Evolutionary conservation across 2,113 vertebrate genomes (phyloP), one percentile per base, ranked within the genome.

Genomic region (Cebidichthys violaceus): DNA sequence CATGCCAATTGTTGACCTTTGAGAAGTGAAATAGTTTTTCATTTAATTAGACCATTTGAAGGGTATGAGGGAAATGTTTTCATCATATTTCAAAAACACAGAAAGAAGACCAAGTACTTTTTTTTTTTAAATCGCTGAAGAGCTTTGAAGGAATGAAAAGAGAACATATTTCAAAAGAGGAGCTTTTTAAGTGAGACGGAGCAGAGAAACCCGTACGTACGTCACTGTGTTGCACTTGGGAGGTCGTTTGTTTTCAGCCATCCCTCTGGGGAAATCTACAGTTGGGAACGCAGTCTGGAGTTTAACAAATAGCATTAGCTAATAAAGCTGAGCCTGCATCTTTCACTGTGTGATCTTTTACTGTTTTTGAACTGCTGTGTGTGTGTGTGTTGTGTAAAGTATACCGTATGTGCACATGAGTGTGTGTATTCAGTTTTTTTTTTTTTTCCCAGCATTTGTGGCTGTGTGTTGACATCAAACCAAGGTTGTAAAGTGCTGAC

Each of bases 281-380:
- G 80, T 81, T 88, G 66, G 75, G 31, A 60, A 89, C 75, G 13
- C 31, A 70, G 72, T 85, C 72, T 69, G 33, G 79, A 88, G 76
- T 76, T 91, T 83, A 79, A 88, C 86, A 90, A 93, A 94, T 73
- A 83, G 78, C 83, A 88, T 91, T 89, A 81, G 79, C 81, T 83
- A 84, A 92, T 86, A 94, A 85, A 83, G 91, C 84, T 91, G 90
- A 94, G 78, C 74, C 68, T 75, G 88, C 89, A 84, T 82, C 66
- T 89, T 87, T 90, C 64, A 90, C 75, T 74, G 71, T 83, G 54
- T 6, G n/a, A 72, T 73, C n/a, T 70, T 83, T 15, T 31, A 75
- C 27, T 47, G 13, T 85, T 81, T 81, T 79, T 70, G 43, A 77
- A 69, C 31, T 59, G 31, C 1, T 69, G 27, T 70, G 2, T 35